Base-by-base conservation (phyloP, 1,140 invertebrate species). In the Tetranychus urticae region DNA sequence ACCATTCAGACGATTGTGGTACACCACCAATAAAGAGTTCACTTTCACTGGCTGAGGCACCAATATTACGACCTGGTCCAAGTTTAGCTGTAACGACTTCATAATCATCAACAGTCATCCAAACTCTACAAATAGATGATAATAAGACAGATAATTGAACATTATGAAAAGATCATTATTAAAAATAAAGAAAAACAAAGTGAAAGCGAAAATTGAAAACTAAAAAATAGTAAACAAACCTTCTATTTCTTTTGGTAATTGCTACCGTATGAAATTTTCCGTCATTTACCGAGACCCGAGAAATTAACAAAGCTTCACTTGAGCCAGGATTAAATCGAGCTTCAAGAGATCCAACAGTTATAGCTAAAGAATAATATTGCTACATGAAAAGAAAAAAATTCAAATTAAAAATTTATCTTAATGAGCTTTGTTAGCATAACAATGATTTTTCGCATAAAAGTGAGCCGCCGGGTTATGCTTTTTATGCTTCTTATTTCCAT, bases 291-390 rank as follows among this genome's bases (percentile, higher is more conserved):
- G 33, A 56, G 14, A 47, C 46, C 31, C 63, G 48, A 12, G 66
- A 65, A 34, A 52, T 62, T 46, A 72, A 66, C 66, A 72, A 35
- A 5, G 82, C 65, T 62, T 81, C 78, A 1, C 79, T 79, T 65
- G 77, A 78, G 0, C 83, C 84, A 0, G 78, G 80, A 67, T 82
- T 80, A 35, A 84, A 74, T n/a, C 79, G 74, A 0, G 81, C 75
- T 67, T 82, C 77, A 3, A 85, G 65, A 66, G 77, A 76, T 1
- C 83, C 83, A 66, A 79, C 74, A 1, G 78, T 68, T 58, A 86
- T 65, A 48, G 78, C 76, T 2, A 82, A 71, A 1, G 82, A 84
- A 67, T 82, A 84, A 68, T 79, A 84, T 67, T 79, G 79, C 73
- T 78, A 62, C 71, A 54, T 5, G 10, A 42, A 42, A 42, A 55